Conservation (phyloP, 2,113 vertebrate species). For the Pantherophis guttatus region DNA sequence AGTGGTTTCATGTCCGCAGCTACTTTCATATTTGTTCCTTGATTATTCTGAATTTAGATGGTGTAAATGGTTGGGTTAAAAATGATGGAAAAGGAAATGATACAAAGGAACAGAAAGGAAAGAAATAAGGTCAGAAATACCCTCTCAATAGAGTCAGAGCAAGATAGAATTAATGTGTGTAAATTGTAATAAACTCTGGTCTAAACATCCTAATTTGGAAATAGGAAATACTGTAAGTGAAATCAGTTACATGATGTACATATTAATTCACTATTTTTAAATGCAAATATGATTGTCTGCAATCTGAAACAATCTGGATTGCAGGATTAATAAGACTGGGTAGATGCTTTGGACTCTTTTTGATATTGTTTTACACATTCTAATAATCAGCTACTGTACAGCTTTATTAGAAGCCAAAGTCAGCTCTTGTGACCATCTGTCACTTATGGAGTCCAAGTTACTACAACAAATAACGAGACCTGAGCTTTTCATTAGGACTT, state of each 20-base stretch:
- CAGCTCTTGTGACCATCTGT: constrained; percentile 15
- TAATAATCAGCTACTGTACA: background rate
- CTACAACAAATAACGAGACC: background rate
- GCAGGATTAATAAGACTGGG: background rate
- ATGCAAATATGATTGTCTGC: background rate
- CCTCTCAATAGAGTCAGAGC: background rate
- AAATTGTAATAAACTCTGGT: background rate
- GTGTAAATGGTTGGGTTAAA: background rate
- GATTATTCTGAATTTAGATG: background rate
- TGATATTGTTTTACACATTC: background rate
- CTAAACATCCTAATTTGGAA: background rate
- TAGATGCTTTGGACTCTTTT: background rate
- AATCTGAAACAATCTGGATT: background rate
- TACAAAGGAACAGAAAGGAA: background rate
- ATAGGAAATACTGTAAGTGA: background rate
- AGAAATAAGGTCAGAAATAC: background rate
- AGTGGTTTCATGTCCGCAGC: background rate
- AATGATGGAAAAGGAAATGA: background rate
- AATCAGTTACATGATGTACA: background rate
- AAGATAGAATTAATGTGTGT: background rate
- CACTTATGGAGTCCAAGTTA: constrained; percentile 5
- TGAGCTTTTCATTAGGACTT: constrained; percentile 1
- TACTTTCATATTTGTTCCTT: background rate
- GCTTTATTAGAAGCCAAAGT: constrained; percentile 4
- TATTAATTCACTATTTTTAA: background rate